These are phyloP conservation scores for Magallana angulata DNA, from an alignment of 1,140 invertebrate genomes.

Conservation along the genomic window DNA sequence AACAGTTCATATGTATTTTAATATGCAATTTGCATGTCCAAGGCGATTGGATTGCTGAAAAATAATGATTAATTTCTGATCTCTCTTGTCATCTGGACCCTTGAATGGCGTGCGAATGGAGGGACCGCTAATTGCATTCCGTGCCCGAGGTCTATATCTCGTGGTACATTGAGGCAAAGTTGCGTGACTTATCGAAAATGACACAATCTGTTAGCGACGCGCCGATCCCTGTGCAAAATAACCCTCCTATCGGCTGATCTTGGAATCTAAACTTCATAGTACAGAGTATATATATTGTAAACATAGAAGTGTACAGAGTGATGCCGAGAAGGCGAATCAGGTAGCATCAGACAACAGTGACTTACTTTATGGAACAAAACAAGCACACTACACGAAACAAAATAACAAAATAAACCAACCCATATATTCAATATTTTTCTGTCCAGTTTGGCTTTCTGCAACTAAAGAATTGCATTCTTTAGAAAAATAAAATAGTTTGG, in stretches of 20 bases:
- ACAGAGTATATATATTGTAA: too few species aligned
- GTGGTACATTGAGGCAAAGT: neutral
- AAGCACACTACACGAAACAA: too few species aligned
- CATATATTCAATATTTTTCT: too few species aligned
- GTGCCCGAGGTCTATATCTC: slow-evolving; percentile 14
- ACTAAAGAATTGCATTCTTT: too few species aligned
- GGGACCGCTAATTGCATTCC: slow-evolving; percentile 1
- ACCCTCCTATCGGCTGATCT: neutral
- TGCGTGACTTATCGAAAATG: slow-evolving; percentile 37
- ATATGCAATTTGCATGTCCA: slow-evolving; percentile 22
- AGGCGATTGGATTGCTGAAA: slow-evolving; percentile 22
- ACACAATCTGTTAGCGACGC: slow-evolving; percentile 30
- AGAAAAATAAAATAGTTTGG: too few species aligned
- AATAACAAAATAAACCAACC: too few species aligned
- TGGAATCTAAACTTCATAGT: neutral
- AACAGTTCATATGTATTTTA: slow-evolving; percentile 34
- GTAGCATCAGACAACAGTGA: too few species aligned
- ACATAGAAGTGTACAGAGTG: too few species aligned
- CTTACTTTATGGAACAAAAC: too few species aligned
- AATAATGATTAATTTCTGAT: slow-evolving; percentile 24
- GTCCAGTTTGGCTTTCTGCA: too few species aligned
- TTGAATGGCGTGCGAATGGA: neutral
- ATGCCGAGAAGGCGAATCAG: too few species aligned
- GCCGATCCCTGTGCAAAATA: neutral
- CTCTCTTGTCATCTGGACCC: slow-evolving; percentile 7